Conservation (phyloP, 2,888 invertebrate genomes). For the Xestia sexstrigata region DNA sequence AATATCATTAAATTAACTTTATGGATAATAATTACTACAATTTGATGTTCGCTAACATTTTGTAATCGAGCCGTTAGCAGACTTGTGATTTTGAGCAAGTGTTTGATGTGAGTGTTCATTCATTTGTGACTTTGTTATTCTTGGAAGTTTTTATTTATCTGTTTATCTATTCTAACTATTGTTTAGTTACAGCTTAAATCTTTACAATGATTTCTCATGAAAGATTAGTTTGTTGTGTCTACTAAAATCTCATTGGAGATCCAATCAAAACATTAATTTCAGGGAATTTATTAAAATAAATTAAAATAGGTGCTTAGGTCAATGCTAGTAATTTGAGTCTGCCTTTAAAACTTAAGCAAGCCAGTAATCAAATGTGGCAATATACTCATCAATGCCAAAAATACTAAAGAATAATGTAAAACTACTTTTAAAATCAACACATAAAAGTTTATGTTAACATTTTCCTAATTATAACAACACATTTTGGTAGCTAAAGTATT, state of each 20-base stretch:
- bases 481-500: neutral
- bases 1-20: conserved; percentile 38
- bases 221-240: neutral
- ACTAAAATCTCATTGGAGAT: conserved; percentile 20
- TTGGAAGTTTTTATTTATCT: conserved; percentile 25
- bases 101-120: conserved; percentile 56
- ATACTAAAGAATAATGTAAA: neutral
- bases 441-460: neutral
- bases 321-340: neutral
- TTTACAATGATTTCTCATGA: neutral
- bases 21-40: conserved; percentile 3
- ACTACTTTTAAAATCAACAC: neutral
- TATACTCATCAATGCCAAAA: neutral
- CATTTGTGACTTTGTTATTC: conserved; percentile 12
- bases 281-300: neutral
- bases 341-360: neutral
- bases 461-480: neutral
- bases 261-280: neutral
- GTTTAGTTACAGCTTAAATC: conserved; percentile 7
- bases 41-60: conserved; percentile 11
- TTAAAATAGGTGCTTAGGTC: neutral
- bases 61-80: conserved; percentile 19
- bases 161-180: conserved; percentile 21
- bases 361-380: neutral
- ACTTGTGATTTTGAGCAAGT: conserved; percentile 38